A percentile compares a stretch with the other conserved stretches of the same genome.
Evolutionary conservation across 2,888 invertebrate species (phyloP).

Genomic region (Diogma glabrata): DNA sequence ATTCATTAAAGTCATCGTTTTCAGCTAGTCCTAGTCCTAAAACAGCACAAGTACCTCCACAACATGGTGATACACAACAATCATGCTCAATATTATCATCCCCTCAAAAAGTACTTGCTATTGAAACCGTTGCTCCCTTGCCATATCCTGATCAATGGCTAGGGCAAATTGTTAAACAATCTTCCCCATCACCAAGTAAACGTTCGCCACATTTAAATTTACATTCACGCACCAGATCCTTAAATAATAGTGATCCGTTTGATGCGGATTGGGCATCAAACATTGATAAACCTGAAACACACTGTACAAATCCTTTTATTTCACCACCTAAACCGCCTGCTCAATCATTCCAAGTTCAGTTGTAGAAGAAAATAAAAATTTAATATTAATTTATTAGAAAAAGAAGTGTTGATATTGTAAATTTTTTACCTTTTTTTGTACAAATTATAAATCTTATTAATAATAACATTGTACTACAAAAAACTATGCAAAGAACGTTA

Average conservation of each 20-base stretch:
- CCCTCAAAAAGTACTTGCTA: slow-evolving; percentile 24
- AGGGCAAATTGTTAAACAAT: slow-evolving; percentile 54
- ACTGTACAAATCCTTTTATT: slow-evolving; percentile 38
- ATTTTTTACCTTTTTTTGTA: no score
- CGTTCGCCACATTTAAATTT: slow-evolving; percentile 44
- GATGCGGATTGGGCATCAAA: slow-evolving; percentile 74
- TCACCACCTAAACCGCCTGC: slow-evolving; percentile 37
- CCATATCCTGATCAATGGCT: slow-evolving; percentile 79
- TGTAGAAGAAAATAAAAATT: slow-evolving; percentile 24
- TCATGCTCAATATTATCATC: slow-evolving; percentile 23
- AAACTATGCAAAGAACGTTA: no score
- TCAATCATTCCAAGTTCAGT: slow-evolving; percentile 38
- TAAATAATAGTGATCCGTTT: slow-evolving; percentile 59
- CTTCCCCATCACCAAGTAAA: slow-evolving; percentile 42
- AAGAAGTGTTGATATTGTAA: no score
- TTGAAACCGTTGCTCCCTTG: slow-evolving; percentile 39
- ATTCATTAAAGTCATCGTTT: slow-evolving; percentile 17
- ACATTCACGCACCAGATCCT: slow-evolving; percentile 45
- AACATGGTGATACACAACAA: slow-evolving; percentile 40
- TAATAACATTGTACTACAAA: no score
- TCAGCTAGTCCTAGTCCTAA: slow-evolving; percentile 21
- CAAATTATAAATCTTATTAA: no score
- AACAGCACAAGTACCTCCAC: slow-evolving; percentile 45
- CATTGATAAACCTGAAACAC: slow-evolving; percentile 41
- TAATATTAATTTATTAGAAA: no score